Conservation (phyloP, 2,888 invertebrate genomes). For the Meandrusa payeni region DNA sequence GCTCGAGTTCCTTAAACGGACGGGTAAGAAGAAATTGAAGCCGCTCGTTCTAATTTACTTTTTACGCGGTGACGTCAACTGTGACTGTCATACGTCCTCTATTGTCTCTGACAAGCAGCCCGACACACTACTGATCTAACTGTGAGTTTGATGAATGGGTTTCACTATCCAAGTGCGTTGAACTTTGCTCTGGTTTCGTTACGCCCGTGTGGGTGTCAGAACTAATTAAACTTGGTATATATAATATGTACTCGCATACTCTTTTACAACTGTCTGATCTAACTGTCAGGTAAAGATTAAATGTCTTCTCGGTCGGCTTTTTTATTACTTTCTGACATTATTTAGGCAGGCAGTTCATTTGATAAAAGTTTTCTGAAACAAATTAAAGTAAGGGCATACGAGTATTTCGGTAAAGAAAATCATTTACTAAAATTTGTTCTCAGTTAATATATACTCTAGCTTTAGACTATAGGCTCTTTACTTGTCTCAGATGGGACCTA, state of each 20-base stretch:
- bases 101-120: constrained; percentile 48
- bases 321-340: too few relatives aligned
- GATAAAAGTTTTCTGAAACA: too few relatives aligned
- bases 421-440: too few relatives aligned
- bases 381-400: too few relatives aligned
- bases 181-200: constrained; percentile 69
- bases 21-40: constrained; percentile 32
- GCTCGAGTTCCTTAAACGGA: constrained; percentile 31
- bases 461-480: too few relatives aligned
- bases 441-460: too few relatives aligned
- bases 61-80: constrained; percentile 52
- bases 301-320: too few relatives aligned
- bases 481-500: too few relatives aligned
- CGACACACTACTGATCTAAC: constrained; percentile 60
- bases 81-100: constrained; percentile 52
- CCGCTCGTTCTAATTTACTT: constrained; percentile 46
- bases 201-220: constrained; percentile 53
- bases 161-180: constrained; percentile 67
- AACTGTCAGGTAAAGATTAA: too few relatives aligned
- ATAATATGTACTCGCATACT: background rate
- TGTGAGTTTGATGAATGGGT: constrained; percentile 68
- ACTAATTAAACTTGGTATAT: constrained; percentile 41
- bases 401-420: too few relatives aligned
- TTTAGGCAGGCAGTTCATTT: too few relatives aligned
- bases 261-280: constrained; percentile 33